phyloP scores from a whole-genome alignment of 2,113 vertebrate genomes.

The Myanophis thanlyinensis region DNA sequence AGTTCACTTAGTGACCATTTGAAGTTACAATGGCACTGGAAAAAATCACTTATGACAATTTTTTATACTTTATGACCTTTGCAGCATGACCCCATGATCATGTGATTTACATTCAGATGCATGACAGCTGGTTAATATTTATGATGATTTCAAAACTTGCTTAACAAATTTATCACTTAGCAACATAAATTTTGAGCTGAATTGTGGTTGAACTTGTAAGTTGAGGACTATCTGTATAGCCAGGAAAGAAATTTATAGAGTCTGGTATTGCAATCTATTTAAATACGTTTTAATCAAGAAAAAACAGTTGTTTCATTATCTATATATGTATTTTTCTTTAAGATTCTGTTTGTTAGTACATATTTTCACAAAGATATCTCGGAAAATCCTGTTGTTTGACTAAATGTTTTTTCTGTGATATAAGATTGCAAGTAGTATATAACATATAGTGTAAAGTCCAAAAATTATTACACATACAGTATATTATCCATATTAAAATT shows the following conservation, averaged over 20 bases:
- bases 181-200: too few species aligned
- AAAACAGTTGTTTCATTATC: background rate
- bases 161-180: too few species aligned
- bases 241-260: constrained; percentile 50
- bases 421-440: background rate
- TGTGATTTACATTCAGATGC: too few species aligned
- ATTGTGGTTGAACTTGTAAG: too few species aligned
- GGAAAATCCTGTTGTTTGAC: background rate
- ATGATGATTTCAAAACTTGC: too few species aligned
- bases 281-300: constrained; percentile 60
- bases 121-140: too few species aligned
- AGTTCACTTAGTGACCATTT: too few species aligned
- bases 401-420: background rate
- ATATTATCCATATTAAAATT: background rate
- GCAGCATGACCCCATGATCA: too few species aligned
- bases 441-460: background rate
- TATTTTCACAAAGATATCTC: background rate
- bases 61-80: too few species aligned
- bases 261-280: constrained; percentile 41
- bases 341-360: background rate
- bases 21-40: too few species aligned
- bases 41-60: too few species aligned
- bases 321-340: constrained; percentile 34
- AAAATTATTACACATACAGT: background rate
- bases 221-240: constrained; percentile 25